A percentile compares a stretch with the other conserved stretches of the same genome.
phyloP scores from a whole-genome alignment of 2,797 vertebrate genomes.

The Xerus rutilus region DNA sequence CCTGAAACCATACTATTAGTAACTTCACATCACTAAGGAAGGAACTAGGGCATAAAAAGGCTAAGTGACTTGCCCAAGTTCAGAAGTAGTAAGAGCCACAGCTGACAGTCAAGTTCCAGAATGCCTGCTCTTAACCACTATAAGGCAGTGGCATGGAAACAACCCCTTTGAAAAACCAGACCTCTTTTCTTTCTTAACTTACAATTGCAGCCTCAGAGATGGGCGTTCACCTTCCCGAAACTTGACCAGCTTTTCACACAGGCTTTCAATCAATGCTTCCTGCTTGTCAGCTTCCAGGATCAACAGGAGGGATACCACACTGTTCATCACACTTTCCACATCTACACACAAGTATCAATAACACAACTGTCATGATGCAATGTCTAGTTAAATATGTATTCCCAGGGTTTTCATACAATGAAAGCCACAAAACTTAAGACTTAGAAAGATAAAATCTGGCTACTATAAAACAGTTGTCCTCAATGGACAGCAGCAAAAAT shows the following conservation, averaged over 20 bases:
- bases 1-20: neutral
- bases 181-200: conserved; percentile 84
- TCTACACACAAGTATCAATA: conserved; percentile 88
- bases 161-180: neutral
- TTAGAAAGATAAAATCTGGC: neutral
- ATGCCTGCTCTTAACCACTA: conserved; percentile 23
- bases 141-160: neutral
- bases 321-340: conserved; percentile 99
- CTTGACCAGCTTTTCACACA: conserved; percentile 98
- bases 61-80: conserved; percentile 22
- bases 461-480: neutral
- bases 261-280: conserved; percentile 96
- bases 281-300: conserved; percentile 99
- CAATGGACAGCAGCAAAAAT: neutral
- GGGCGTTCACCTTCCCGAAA: conserved; percentile 98
- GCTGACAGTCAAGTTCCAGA: neutral
- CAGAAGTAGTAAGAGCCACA: neutral
- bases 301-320: conserved; percentile 96
- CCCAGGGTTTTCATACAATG: neutral
- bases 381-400: neutral
- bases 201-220: conserved; percentile 97
- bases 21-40: neutral
- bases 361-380: neutral
- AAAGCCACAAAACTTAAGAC: conserved; percentile 18
- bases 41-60: conserved; percentile 1